Evolutionary conservation across 2,113 vertebrate genomes (phyloP).

Genomic region (Isichthys henryi): DNA sequence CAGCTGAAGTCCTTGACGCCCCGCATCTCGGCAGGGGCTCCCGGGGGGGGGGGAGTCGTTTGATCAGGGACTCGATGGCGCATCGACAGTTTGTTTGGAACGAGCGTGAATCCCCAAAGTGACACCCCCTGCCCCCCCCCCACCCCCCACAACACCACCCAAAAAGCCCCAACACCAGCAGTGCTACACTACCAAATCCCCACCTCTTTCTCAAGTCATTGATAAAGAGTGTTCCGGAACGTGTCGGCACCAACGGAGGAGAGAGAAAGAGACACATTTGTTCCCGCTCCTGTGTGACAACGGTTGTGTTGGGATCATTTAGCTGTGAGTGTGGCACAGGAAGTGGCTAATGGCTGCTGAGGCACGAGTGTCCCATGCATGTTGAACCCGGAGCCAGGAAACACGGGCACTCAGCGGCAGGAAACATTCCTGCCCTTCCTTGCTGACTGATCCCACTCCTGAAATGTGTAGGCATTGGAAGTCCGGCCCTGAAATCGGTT

Average conservation of each 20-base stretch:
- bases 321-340: not conserved
- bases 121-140: not conserved
- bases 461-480: not conserved
- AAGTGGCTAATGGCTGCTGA: slow-evolving; percentile 1
- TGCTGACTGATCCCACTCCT: not conserved
- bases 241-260: not conserved
- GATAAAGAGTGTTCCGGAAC: slow-evolving; percentile 17
- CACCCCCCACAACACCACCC: not conserved
- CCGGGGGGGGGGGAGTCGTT: not conserved
- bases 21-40: not conserved
- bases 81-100: not conserved
- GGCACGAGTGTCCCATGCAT: not conserved
- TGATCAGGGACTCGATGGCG: not conserved
- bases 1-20: not conserved
- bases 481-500: not conserved
- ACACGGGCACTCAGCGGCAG: not conserved
- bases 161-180: not conserved
- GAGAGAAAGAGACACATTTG: slow-evolving; percentile 19
- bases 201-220: not conserved
- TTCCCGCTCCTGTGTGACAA: slow-evolving; percentile 13
- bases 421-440: not conserved
- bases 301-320: slow-evolving; percentile 14
- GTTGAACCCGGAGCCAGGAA: not conserved
- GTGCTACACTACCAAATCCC: not conserved
- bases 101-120: not conserved